These are phyloP conservation scores for Ornithorhynchus anatinus DNA, from an alignment of 2,113 vertebrate genomes.

Conservation along the genomic window DNA sequence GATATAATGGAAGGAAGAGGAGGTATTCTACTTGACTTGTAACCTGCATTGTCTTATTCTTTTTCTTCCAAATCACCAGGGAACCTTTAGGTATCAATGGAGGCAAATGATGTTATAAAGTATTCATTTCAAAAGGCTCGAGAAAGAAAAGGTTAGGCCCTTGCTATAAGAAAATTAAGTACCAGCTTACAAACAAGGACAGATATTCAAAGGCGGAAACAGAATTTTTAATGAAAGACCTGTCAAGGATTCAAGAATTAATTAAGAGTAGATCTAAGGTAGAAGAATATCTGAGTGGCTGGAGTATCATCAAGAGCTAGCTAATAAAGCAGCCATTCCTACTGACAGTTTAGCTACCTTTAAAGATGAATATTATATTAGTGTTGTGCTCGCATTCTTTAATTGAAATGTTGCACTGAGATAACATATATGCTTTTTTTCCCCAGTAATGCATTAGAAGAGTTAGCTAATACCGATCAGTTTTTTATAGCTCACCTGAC, in stretches of 20 bases:
- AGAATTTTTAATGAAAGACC: conserved; percentile 61
- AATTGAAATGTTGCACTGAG: conserved; percentile 24
- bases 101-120: conserved; percentile 41
- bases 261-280: conserved; percentile 59
- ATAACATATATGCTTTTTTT: background rate
- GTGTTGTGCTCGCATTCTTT: conserved; percentile 10
- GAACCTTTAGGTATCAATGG: conserved; percentile 19
- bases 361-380: conserved; percentile 12
- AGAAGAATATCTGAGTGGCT: conserved; percentile 44
- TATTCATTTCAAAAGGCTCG: conserved; percentile 50
- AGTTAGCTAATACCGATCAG: background rate
- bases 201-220: conserved; percentile 37
- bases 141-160: conserved; percentile 49
- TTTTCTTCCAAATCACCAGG: conserved; percentile 26
- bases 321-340: conserved; percentile 48
- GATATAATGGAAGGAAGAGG: conserved; percentile 25
- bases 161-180: conserved; percentile 44
- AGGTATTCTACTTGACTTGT: conserved; percentile 1
- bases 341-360: conserved; percentile 12
- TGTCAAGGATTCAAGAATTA: conserved; percentile 55
- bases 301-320: conserved; percentile 31
- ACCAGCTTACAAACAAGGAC: conserved; percentile 47
- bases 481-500: background rate
- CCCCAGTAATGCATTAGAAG: conserved; percentile 1
- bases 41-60: conserved; percentile 39